These are phyloP conservation scores for Nerophis ophidion DNA, from an alignment of 2,113 vertebrate species.

Conservation along the genomic window DNA sequence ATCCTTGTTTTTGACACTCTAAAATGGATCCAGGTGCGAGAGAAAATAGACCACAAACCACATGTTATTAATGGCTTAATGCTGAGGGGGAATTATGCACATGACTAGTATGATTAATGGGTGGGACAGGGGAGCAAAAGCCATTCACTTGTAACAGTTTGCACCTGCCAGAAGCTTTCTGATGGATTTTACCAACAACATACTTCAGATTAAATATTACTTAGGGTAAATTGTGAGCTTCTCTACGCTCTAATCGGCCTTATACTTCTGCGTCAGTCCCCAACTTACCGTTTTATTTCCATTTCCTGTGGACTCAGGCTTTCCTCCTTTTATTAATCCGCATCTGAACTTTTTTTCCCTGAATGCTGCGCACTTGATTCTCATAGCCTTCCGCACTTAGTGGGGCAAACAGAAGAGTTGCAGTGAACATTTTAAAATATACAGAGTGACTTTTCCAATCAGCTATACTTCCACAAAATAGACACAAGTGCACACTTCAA, in stretches of 20 bases:
- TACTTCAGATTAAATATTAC: constrained; percentile 26
- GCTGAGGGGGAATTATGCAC: constrained; percentile 38
- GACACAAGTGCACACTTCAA: constrained; percentile 28
- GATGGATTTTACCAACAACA: constrained; percentile 31
- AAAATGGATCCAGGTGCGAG: constrained; percentile 35
- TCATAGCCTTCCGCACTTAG: constrained; percentile 35
- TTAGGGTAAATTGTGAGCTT: constrained; percentile 43
- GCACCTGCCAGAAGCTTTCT: constrained; percentile 38
- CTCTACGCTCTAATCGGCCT: constrained; percentile 46
- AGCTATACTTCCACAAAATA: constrained; percentile 10
- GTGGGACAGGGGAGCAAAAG: constrained; percentile 30
- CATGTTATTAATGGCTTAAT: constrained; percentile 54
- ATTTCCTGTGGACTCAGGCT: constrained; percentile 8
- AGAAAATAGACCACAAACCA: constrained; percentile 27
- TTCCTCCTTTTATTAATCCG: constrained; percentile 20
- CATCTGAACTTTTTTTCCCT: constrained; percentile 5
- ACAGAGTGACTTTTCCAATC: constrained; percentile 12
- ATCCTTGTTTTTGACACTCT: constrained; percentile 4
- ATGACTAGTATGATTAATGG: constrained; percentile 57
- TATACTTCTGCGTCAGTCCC: constrained; percentile 20
- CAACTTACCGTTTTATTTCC: neutral
- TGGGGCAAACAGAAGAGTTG: constrained; percentile 49
- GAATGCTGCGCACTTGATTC: constrained; percentile 39
- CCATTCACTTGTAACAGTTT: constrained; percentile 38
- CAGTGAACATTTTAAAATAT: constrained; percentile 42